phyloP scores from a whole-genome alignment of 2,888 invertebrate species.

The Lordiphosa andalusiaca region DNA sequence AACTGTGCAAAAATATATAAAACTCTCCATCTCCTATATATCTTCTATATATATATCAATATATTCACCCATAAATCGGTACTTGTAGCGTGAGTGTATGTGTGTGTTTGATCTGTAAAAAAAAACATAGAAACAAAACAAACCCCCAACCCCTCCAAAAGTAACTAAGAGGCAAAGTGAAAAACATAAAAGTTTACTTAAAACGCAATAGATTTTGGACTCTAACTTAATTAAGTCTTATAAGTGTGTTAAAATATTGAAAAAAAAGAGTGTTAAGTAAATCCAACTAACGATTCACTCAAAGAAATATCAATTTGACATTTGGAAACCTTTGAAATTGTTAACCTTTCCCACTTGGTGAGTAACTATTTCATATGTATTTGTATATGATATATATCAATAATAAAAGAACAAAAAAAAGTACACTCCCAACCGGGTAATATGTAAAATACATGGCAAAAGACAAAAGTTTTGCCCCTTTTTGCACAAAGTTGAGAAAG shows the following conservation, averaged over 20 bases:
- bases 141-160: not conserved
- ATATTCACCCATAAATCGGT: no score
- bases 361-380: constrained; percentile 20
- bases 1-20: constrained; percentile 13
- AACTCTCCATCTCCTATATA: constrained; percentile 13
- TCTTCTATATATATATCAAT: not conserved
- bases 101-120: constrained; percentile 7
- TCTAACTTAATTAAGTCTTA: not conserved
- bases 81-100: constrained; percentile 1
- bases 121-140: not conserved
- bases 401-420: not conserved
- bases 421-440: not conserved
- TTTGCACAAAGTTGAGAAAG: no score
- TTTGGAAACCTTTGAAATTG: no score
- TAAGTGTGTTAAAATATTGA: not conserved
- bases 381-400: no score
- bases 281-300: not conserved
- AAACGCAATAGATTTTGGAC: not conserved
- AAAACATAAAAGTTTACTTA: not conserved
- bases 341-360: not conserved
- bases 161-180: not conserved
- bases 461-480: not conserved
- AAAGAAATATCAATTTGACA: no score
- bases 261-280: not conserved
- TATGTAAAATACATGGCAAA: no score